These are phyloP conservation scores for Coenonympha arcania DNA, from an alignment of 2,888 invertebrate genomes.

Conservation along the genomic window DNA sequence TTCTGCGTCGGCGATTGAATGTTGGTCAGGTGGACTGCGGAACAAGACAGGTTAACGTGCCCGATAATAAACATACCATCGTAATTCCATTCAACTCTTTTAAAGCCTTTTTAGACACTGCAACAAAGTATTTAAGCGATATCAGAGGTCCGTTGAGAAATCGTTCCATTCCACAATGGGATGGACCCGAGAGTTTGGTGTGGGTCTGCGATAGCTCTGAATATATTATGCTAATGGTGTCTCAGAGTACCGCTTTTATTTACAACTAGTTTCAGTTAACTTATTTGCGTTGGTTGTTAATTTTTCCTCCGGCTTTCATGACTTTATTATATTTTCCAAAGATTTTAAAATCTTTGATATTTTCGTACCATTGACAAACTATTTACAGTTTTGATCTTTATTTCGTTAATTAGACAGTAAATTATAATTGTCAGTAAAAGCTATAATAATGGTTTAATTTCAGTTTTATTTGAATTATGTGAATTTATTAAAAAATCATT, in stretches of 20 bases:
- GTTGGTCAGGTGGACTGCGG: conserved; percentile 40
- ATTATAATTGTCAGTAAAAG: too few species aligned
- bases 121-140: conserved; percentile 40
- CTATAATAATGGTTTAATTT: too few species aligned
- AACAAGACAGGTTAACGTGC: conserved; percentile 45
- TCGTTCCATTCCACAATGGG: conserved; percentile 25
- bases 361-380: too few species aligned
- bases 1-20: conserved; percentile 33
- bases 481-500: too few species aligned
- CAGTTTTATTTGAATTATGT: too few species aligned
- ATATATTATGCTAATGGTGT: conserved; percentile 44
- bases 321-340: not conserved
- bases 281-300: too few species aligned
- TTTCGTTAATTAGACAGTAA: too few species aligned
- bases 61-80: conserved; percentile 45
- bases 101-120: conserved; percentile 44
- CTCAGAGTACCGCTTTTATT: conserved; percentile 3
- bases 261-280: not conserved
- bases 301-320: too few species aligned
- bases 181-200: conserved; percentile 32
- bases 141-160: conserved; percentile 48
- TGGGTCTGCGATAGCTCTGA: conserved; percentile 46
- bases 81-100: conserved; percentile 46
- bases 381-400: too few species aligned
- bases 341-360: too few species aligned